Percentiles rank a stretch among this genome's conserved stretches.
These are phyloP conservation scores for Pangasius sanitwongsei DNA, from an alignment of 2,797 vertebrate genomes.

Conservation along the genomic window DNA sequence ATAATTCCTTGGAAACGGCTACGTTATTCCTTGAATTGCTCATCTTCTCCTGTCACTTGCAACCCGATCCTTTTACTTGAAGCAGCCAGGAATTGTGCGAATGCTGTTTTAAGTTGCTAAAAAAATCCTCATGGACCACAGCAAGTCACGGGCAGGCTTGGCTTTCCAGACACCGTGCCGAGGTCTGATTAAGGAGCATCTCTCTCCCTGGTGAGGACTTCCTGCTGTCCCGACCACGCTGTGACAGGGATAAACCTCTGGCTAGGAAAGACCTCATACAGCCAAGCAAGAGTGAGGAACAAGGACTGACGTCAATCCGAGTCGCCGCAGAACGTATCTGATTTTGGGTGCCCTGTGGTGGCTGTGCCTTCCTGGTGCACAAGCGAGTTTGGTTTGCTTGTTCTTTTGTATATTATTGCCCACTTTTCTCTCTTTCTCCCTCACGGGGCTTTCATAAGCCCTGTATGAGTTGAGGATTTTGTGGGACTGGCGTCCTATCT, in stretches of 20 bases:
- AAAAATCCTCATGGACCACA: slow-evolving; percentile 60
- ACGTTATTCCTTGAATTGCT: slow-evolving; percentile 59
- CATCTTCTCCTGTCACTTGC: slow-evolving; percentile 62
- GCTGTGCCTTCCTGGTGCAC: background rate
- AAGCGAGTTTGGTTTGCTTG: slow-evolving; percentile 6
- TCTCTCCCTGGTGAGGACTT: slow-evolving; percentile 59
- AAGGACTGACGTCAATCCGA: slow-evolving; percentile 53
- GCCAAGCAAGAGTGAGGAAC: slow-evolving; percentile 52
- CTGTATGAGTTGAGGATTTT: slow-evolving; percentile 75
- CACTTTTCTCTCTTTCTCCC: slow-evolving; percentile 23
- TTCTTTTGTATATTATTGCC: slow-evolving; percentile 12
- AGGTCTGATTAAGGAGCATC: slow-evolving; percentile 66
- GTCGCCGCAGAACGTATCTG: slow-evolving; percentile 55
- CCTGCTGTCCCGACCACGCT: slow-evolving; percentile 58
- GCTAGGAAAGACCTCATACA: slow-evolving; percentile 40
- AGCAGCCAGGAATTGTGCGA: slow-evolving; percentile 58
- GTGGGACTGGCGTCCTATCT: slow-evolving; percentile 55
- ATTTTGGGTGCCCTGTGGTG: slow-evolving; percentile 23
- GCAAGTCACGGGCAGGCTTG: slow-evolving; percentile 57
- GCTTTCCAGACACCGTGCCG: slow-evolving; percentile 61
- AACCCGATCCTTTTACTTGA: slow-evolving; percentile 62
- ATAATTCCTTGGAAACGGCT: slow-evolving; percentile 45
- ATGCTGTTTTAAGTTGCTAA: slow-evolving; percentile 65
- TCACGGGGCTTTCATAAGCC: slow-evolving; percentile 72
- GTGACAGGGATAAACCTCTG: slow-evolving; percentile 59